Base-by-base conservation (phyloP, 2,113 vertebrate species). In the Thinocorus orbignyianus region DNA sequence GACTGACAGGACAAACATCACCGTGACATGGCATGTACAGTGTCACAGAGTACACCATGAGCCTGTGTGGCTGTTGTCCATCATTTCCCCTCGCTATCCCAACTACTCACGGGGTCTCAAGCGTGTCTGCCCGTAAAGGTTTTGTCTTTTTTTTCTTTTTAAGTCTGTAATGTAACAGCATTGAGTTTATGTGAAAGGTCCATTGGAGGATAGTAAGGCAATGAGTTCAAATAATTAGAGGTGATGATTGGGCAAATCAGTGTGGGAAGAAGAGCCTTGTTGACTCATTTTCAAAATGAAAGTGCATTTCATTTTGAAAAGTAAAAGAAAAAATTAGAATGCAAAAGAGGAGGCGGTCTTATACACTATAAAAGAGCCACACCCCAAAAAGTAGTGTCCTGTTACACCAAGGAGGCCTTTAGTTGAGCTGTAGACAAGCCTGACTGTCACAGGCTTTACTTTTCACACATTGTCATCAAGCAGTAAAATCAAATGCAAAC, bases 11-110 rank as follows among this genome's bases (percentile, higher is more conserved):
- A 18, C 55, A 41, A 48, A 46, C 13, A 13, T 18, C 41, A 23
- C 64, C 7, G 20, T 22, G 20, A 10, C 12, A 49, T 23, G 13
- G 41, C 49, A 62, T 7, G 39, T 4, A 9, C 39, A 17, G 20
- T 6, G 23, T 22, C 30, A 12, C 48, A 9, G 18, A 0, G 1
- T 9, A 13, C 2, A 1, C 33, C 52, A 16, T 8, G 18, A 42
- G 42, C 23, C 61, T 20, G 54, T 2, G 2, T 7, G 33, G 54
- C n/a, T n/a, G n/a, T n/a, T n/a, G n/a, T n/a, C n/a, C n/a, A n/a
- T n/a, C n/a, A n/a, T n/a, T n/a, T n/a, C n/a, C n/a, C n/a, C n/a
- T n/a, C n/a, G n/a, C n/a, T n/a, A n/a, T n/a, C n/a, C n/a, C n/a
- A n/a, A n/a, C n/a, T n/a, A n/a, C n/a, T n/a, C n/a, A n/a, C n/a